These are phyloP conservation scores for Prionchulus punctatus DNA, from an alignment of 2,888 invertebrate genomes.

Conservation along the genomic window DNA sequence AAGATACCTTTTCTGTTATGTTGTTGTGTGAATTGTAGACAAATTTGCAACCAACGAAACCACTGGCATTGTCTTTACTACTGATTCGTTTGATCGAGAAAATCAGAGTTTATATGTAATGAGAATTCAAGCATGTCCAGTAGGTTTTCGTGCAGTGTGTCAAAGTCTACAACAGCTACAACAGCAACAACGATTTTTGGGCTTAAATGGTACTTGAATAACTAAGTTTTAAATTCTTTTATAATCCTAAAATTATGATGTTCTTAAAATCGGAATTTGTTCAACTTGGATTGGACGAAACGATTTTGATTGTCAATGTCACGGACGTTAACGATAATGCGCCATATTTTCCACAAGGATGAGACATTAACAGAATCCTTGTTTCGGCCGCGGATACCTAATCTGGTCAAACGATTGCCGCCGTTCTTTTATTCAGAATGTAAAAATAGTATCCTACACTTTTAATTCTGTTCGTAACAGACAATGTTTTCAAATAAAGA, in stretches of 20 bases:
- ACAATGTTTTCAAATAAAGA: no score
- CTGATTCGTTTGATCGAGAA: constrained; percentile 5
- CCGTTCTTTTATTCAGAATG: no score
- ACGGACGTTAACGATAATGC: no score
- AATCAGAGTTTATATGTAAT: constrained; percentile 1
- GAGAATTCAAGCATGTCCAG: neutral
- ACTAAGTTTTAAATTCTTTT: no score
- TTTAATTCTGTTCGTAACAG: no score
- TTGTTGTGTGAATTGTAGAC: neutral
- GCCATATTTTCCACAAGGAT: no score
- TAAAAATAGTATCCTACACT: no score
- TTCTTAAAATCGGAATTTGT: constrained; percentile 3
- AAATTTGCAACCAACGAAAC: neutral
- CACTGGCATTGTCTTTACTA: constrained; percentile 3
- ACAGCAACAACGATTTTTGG: neutral
- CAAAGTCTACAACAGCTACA: no score
- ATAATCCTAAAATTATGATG: no score
- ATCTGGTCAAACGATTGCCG: neutral
- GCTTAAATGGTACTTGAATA: no score
- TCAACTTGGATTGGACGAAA: neutral
- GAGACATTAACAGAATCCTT: constrained; percentile 14
- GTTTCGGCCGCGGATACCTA: constrained; percentile 7
- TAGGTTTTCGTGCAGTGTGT: no score
- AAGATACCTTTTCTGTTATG: no score
- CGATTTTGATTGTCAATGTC: constrained; percentile 9